Base-by-base conservation (phyloP, 2,797 vertebrate species). In the Halcyon badia region DNA sequence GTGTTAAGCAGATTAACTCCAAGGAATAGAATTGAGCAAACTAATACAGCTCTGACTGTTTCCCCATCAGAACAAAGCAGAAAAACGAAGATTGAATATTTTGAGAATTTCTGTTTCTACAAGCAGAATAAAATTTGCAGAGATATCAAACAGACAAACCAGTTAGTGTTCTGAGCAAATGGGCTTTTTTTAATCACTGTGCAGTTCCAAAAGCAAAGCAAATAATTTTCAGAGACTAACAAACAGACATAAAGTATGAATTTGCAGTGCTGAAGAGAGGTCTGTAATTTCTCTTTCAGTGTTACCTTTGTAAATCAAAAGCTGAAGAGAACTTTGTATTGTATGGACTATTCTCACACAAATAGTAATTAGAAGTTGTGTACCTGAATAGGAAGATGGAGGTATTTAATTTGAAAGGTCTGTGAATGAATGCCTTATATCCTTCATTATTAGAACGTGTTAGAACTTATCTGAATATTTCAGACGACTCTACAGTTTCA, bases 131-230 rank as follows among this genome's bases (percentile, higher is more conserved):
- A 97, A 96, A 96, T 54, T 69, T 88, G 35, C 58, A 87, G 86
- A 95, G 62, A 83, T 91, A 96, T 70, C 44, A 91, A 44, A 95
- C 96, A 94, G 73, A 96, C 70, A 97, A 96, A 96, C 9, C 83
- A 87, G 42, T 24, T 77, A 95, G 61, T 69, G 83, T 72, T 73
- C 54, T 80, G 64, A 93, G 77, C 11, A 93, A 92, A 95, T 58
- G 33, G 39, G 25, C 16, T 85, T 92, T 52, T 91, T 95, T 90
- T 52, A 97, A 95, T 79, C 49, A 77, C 48, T 61, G 9, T 89
- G 22, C 24, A 84, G 76, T 72, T 92, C 49, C 42, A 95, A 75
- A 95, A 97, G 11, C 31, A 91, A 97, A 96, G 39, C 41, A 96
- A 94, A 90, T 42, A 42, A 42, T 82, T 97, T 77, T 93, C 52